Evolutionary conservation across 1,140 invertebrate species (phyloP).

Genomic region (Aphelenchoides besseyi): DNA sequence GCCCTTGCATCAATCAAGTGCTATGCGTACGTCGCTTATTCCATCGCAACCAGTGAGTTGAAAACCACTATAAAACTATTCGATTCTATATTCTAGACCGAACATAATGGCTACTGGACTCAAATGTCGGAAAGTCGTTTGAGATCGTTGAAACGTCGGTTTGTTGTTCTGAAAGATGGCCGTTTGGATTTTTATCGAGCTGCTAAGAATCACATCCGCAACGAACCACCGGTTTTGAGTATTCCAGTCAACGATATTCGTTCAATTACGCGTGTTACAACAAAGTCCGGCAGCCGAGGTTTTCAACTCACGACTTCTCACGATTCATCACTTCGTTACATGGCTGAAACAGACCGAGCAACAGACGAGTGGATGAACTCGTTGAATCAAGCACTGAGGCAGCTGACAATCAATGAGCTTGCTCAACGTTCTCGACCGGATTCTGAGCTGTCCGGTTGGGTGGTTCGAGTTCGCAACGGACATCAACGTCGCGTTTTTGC

Average conservation of each 20-base stretch:
- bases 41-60: conserved; percentile 27
- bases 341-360: conserved; percentile 45
- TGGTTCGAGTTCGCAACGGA: conserved; percentile 48
- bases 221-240: conserved; percentile 37
- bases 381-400: conserved; percentile 26
- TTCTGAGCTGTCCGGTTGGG: conserved; percentile 45
- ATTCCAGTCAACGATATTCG: conserved; percentile 39
- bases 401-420: conserved; percentile 44
- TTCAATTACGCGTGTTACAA: conserved; percentile 34
- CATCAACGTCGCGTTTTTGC: conserved; percentile 47
- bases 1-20: conserved; percentile 20
- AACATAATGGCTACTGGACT: conserved; percentile 45
- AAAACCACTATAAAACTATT: conserved; percentile 17
- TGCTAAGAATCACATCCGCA: conserved; percentile 40
- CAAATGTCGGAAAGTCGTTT: conserved; percentile 46
- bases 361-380: conserved; percentile 51
- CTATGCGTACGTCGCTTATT: conserved; percentile 36
- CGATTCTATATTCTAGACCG: conserved; percentile 32
- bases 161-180: conserved; percentile 46
- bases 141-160: conserved; percentile 50
- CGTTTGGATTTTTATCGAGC: conserved; percentile 45
- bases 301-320: conserved; percentile 35
- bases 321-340: conserved; percentile 35
- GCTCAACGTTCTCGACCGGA: conserved; percentile 20
- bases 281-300: conserved; percentile 30